Conservation (phyloP, 2,113 vertebrate genomes). For the Chunga burmeisteri region DNA sequence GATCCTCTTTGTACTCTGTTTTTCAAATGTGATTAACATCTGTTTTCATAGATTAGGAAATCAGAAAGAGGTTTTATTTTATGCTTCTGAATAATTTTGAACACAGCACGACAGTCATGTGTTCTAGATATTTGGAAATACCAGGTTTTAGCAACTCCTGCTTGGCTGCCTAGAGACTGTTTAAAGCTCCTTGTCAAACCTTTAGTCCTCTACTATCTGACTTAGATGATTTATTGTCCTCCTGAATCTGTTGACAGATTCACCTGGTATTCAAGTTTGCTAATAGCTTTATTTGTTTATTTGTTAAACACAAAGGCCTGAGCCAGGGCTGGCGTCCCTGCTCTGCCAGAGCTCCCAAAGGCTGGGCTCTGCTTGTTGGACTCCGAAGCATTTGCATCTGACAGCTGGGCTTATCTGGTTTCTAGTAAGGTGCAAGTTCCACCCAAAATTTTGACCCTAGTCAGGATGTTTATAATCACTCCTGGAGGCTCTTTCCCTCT, state of each 20-base stretch:
- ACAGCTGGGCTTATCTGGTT: slow-evolving; percentile 7
- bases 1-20: slow-evolving; percentile 35
- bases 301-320: not conserved
- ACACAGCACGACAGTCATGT: not conserved
- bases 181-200: not conserved
- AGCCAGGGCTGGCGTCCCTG: not conserved
- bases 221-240: not conserved
- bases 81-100: not conserved
- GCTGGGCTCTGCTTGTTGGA: not conserved
- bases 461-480: slow-evolving; percentile 51
- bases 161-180: not conserved
- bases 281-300: not conserved
- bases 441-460: not conserved
- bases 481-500: not conserved
- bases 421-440: slow-evolving; percentile 45
- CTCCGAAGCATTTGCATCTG: not conserved
- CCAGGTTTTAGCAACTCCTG: not conserved
- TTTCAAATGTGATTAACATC: slow-evolving; percentile 22
- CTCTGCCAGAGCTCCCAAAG: not conserved
- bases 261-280: not conserved
- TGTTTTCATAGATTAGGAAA: slow-evolving; percentile 36
- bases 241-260: not conserved
- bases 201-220: not conserved
- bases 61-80: not conserved
- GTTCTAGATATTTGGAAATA: not conserved